Evolutionary conservation across 53 echinoderm and acorn worm species (phyloP).

Genomic region (Arbacia lixula): DNA sequence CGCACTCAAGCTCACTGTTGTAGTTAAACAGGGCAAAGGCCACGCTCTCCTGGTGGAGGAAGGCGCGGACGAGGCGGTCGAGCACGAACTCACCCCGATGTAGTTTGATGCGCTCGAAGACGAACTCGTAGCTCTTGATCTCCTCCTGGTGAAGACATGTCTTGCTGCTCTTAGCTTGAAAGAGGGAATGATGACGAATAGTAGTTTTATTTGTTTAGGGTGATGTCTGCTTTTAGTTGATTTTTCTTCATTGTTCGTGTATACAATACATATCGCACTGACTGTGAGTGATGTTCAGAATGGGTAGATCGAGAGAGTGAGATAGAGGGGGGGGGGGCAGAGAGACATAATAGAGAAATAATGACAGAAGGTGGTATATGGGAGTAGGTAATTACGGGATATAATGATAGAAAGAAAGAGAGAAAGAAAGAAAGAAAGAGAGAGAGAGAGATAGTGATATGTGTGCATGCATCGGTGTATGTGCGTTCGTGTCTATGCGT

Average conservation of each 20-base stretch:
- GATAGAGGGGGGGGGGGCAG: too few species aligned
- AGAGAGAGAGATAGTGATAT: neutral
- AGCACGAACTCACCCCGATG: constrained; percentile 11
- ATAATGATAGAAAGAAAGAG: neutral
- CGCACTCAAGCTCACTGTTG: constrained; percentile 89
- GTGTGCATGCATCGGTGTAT: neutral
- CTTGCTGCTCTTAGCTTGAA: constrained; percentile 52
- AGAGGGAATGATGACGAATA: too few species aligned
- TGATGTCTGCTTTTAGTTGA: neutral
- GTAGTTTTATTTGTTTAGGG: neutral
- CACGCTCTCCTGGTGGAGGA: constrained; percentile 71
- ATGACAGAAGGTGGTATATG: too few species aligned
- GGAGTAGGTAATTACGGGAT: too few species aligned
- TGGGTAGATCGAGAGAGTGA: too few species aligned
- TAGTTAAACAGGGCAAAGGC: constrained; percentile 97
- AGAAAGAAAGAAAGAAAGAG: neutral
- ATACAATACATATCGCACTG: too few species aligned
- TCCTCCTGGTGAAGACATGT: constrained; percentile 31
- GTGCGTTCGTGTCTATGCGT: too few species aligned
- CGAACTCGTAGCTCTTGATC: constrained; percentile 38
- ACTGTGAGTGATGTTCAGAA: too few species aligned
- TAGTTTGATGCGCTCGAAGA: constrained; percentile 31
- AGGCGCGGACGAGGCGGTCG: constrained; percentile 29
- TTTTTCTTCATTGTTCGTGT: neutral
- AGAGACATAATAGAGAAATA: too few species aligned